Evolutionary conservation across 1,140 invertebrate genomes (phyloP), one percentile per base, ranked within the genome.

Genomic region (Pseudomyrmex dendroicus): DNA sequence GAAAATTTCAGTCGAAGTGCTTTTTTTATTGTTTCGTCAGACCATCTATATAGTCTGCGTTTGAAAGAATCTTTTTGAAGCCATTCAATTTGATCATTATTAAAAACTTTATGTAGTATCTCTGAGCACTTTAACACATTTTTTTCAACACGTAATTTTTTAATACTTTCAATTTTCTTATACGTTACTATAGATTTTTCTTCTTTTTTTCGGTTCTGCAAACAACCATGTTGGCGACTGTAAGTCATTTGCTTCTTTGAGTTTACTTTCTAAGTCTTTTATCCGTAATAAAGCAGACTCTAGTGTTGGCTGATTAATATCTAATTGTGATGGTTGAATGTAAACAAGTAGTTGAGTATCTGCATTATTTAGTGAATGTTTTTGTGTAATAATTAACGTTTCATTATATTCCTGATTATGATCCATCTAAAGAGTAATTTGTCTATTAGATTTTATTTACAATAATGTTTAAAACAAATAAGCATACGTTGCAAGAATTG

Each of bases 1-100:
- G 1, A n/a, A 54, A 35, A 54, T 68, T 54, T 68, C 4, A 68
- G 1, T 35, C 20, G 10, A n/a, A 68, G 48, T 5, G 48, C 20
- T 54, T 54, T 54, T 68, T 25, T 68, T 1, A 68, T 52, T n/a
- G 66, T 68, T 9, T 68, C 48, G 1, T 52, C 4, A 68, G 48
- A 68, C 22, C 48, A 54, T 70, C 9, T 54, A 35, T 35, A 17
- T 7, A 54, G 1, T 44, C 1, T 12, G 12, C 3, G 13, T 56
- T 0, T 54, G 1, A 25, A 17, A 17, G 52, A 20, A 12, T 44
- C 2, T 13, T 2, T 17, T 56, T 44, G 50, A n/a, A 56, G n/a
- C 48, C 50, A 52, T 54, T 52, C 7, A 2, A 72, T 52, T 54
- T 59, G 70, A 15, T 44, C 56, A 72, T 56, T 10, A 7, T 59